These are phyloP conservation scores for Osmerus eperlanus DNA, from an alignment of 2,113 vertebrate genomes.

Conservation along the genomic window DNA sequence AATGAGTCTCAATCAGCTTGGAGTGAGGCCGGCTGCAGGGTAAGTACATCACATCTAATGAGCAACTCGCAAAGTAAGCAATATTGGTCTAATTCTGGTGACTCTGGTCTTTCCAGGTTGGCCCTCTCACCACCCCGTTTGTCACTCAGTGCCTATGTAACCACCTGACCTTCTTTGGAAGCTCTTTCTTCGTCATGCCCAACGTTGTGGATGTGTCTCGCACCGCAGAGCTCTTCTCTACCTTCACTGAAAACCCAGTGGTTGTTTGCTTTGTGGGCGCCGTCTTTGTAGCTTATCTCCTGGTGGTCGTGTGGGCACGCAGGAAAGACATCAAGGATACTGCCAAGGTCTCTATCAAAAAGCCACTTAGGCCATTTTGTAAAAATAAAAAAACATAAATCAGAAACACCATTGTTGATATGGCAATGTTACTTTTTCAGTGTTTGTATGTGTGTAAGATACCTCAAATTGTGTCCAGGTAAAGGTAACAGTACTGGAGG, in stretches of 20 bases:
- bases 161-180: constrained; percentile 92
- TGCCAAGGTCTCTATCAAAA: constrained; percentile 75
- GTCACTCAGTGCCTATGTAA: constrained; percentile 88
- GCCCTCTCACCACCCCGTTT: constrained; percentile 74
- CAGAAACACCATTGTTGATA: neutral
- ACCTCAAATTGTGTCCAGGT: constrained; percentile 63
- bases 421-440: neutral
- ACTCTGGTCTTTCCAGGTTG: constrained; percentile 74
- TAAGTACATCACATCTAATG: constrained; percentile 58
- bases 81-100: neutral
- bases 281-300: constrained; percentile 79
- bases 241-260: constrained; percentile 87
- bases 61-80: neutral
- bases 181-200: constrained; percentile 88
- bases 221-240: constrained; percentile 83
- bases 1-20: constrained; percentile 75
- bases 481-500: constrained; percentile 85
- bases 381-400: no score
- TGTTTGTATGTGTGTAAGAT: neutral
- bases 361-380: neutral
- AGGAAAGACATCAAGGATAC: constrained; percentile 87
- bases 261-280: constrained; percentile 87
- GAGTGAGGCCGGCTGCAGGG: constrained; percentile 84
- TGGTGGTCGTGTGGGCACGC: constrained; percentile 85
- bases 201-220: constrained; percentile 81